Evolutionary conservation across 2,113 vertebrate genomes (phyloP), one percentile per base, ranked within the genome.

Genomic region (Terrapene triunguis): DNA sequence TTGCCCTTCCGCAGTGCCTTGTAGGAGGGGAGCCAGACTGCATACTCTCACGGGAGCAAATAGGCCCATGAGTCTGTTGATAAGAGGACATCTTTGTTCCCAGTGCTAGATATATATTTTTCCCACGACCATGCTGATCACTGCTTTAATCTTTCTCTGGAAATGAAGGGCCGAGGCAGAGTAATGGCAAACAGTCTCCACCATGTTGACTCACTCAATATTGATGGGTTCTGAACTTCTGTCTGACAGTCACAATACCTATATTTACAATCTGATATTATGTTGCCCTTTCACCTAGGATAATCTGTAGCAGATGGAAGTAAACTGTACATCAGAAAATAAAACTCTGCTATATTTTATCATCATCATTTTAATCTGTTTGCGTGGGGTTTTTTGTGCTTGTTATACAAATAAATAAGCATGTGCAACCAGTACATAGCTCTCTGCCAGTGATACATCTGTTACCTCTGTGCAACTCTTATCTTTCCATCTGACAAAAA

Each of bases 1-100:
- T 92, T 97, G 95, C 96, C 98, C 97, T 97, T 84, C 80, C 87
- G 96, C 76, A 95, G 54, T 97, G 96, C 96, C 97, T 98, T 94
- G 97, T 98, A 97, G 97, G 65, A 14, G 86, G 10, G 38, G 44
- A 2, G 88, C 92, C 92, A 94, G 96, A 57, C 35, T 96, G 85
- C 92, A 92, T 55, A 22, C 17, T 92, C 7, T 44, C n/a, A 22
- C 6, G 51, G 21, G 80, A 80, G 4, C 69, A 54, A 76, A 0
- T 0, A 0, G 87, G 82, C 42, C 50, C 24, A 78, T 72, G 82
- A 74, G 25, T 42, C 8, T 51, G 32, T 50, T 81, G 19, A 14
- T 22, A 5, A 88, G 38, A 50, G 4, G 84, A 38, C 85, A 79
- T 87, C 50, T 85, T 22, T 80, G 50, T 74, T 90, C 84, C 50